A percentile compares a stretch with the other conserved stretches of the same genome.
Evolutionary conservation across 2,113 vertebrate species (phyloP).

Genomic region (Toxotes jaculatrix): DNA sequence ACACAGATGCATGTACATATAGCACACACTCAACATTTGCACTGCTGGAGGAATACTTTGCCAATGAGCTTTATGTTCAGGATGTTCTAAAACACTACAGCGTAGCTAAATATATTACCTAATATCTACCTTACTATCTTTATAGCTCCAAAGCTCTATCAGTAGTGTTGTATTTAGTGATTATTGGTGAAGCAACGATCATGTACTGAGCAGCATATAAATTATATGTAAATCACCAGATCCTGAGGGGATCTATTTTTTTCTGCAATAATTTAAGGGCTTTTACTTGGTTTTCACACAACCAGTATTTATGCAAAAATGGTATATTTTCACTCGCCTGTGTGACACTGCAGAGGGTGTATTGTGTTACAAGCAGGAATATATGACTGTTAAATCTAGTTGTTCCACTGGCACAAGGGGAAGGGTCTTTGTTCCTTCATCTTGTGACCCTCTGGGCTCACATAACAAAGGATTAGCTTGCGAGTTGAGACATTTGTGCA

Average conservation of each 20-base stretch:
- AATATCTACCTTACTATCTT: no score
- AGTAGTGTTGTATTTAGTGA: background rate
- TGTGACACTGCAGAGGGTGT: background rate
- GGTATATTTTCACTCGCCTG: background rate
- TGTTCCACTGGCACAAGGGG: conserved; percentile 8
- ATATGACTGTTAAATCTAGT: conserved; percentile 28
- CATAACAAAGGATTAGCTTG: conserved; percentile 68
- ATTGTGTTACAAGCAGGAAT: conserved; percentile 18
- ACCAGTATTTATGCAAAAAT: background rate
- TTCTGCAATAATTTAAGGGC: background rate
- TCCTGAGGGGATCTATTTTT: background rate
- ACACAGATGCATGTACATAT: background rate
- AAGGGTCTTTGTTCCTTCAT: conserved; percentile 45
- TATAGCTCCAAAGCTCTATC: no score
- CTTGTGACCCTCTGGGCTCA: conserved; percentile 54
- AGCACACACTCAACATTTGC: background rate
- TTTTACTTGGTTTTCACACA: background rate
- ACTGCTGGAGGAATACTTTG: background rate
- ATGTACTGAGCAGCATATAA: background rate
- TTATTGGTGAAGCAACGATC: background rate
- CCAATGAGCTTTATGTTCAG: background rate
- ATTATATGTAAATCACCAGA: background rate
- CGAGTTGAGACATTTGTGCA: conserved; percentile 60
- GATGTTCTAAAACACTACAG: background rate
- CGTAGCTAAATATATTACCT: background rate